These are phyloP conservation scores for Parnassius apollo DNA, from an alignment of 2,888 invertebrate species.

Conservation along the genomic window DNA sequence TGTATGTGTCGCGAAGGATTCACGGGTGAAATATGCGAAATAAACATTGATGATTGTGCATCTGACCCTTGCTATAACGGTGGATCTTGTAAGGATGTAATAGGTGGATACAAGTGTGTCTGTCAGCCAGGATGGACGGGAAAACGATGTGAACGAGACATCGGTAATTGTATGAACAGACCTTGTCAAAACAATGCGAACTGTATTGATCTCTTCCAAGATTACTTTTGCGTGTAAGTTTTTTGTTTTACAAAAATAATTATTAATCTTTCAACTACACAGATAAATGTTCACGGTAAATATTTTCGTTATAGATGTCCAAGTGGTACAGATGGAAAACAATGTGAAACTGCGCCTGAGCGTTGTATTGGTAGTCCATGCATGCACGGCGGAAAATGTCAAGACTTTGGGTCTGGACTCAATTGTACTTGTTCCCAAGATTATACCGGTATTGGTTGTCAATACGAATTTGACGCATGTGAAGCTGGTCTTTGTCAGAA, in stretches of 20 bases:
- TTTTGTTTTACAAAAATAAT: constrained; percentile 1
- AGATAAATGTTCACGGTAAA: neutral
- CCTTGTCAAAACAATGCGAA: constrained; percentile 96
- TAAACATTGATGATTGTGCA: constrained; percentile 93
- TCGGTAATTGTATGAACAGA: constrained; percentile 91
- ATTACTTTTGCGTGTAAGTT: constrained; percentile 93
- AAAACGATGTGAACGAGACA: constrained; percentile 90
- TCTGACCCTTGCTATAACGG: constrained; percentile 93
- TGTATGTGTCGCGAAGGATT: constrained; percentile 96
- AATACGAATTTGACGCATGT: constrained; percentile 96
- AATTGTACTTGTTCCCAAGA: constrained; percentile 96
- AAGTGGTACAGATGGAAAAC: constrained; percentile 97
- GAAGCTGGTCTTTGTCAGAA: constrained; percentile 95
- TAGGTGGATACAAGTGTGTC: constrained; percentile 90
- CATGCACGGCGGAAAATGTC: constrained; percentile 97
- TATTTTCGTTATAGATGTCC: constrained; percentile 84
- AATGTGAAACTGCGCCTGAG: constrained; percentile 98
- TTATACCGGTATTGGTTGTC: constrained; percentile 93
- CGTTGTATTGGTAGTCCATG: constrained; percentile 96
- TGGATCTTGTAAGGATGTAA: constrained; percentile 92
- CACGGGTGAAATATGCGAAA: constrained; percentile 90
- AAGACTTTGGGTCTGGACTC: constrained; percentile 96
- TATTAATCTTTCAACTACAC: neutral
- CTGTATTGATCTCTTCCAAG: constrained; percentile 95
- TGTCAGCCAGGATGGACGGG: constrained; percentile 95